These are phyloP conservation scores for Melanchra persicariae DNA, from an alignment of 2,888 invertebrate species.

Conservation along the genomic window DNA sequence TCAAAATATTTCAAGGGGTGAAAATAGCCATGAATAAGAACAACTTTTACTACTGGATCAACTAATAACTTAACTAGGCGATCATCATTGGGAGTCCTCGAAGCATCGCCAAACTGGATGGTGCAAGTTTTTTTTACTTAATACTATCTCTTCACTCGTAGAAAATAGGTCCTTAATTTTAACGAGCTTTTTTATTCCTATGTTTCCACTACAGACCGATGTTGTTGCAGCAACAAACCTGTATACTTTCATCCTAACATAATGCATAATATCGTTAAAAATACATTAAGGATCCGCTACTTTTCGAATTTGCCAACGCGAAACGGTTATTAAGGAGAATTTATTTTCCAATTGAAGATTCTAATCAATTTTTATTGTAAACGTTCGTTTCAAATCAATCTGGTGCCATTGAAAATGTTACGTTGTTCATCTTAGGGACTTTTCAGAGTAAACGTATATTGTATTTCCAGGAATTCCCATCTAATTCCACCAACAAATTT, in stretches of 20 bases:
- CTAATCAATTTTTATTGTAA: conserved; percentile 17
- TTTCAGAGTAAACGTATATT: neutral
- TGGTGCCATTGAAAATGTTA: conserved; percentile 1
- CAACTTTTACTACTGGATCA: neutral
- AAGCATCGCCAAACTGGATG: too few species aligned
- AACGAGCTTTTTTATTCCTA: neutral
- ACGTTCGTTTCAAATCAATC: conserved; percentile 9
- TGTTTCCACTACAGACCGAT: neutral
- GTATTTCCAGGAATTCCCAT: neutral
- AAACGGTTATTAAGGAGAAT: conserved; percentile 5
- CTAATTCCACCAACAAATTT: neutral
- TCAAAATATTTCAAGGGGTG: too few species aligned
- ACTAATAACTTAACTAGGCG: too few species aligned
- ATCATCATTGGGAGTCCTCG: too few species aligned
- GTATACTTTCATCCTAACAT: neutral
- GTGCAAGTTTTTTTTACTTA: too few species aligned
- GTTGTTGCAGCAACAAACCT: conserved; percentile 1
- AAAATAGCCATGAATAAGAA: too few species aligned
- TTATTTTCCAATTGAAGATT: neutral
- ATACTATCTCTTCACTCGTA: neutral
- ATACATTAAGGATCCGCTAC: conserved; percentile 30
- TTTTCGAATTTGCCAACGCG: conserved; percentile 29
- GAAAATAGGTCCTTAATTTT: neutral
- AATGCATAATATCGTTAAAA: conserved; percentile 39
- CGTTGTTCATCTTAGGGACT: neutral